These are phyloP conservation scores for Argyrosomus regius DNA, from an alignment of 2,797 vertebrate species.

Conservation along the genomic window DNA sequence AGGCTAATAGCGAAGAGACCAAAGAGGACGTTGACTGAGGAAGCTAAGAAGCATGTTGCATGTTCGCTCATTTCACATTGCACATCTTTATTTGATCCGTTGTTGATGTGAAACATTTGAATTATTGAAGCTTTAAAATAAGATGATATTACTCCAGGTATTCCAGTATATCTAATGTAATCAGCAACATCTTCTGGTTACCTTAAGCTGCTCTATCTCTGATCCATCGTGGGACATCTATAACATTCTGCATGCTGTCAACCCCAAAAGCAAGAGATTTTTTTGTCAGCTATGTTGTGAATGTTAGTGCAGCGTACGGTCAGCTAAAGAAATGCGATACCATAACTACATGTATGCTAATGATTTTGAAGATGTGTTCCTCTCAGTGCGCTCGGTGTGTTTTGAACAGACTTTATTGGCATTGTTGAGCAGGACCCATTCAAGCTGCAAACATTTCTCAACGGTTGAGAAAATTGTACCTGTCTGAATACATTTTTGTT, in stretches of 20 bases:
- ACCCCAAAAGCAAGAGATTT: neutral
- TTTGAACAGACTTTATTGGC: neutral
- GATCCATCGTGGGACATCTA: neutral
- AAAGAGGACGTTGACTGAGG: no score
- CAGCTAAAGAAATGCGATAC: neutral
- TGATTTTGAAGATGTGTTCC: neutral
- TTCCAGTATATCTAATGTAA: neutral
- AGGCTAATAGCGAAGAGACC: no score
- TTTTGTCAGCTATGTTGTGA: neutral
- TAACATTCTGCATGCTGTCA: neutral
- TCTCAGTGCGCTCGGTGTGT: neutral
- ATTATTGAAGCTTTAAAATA: neutral
- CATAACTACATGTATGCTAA: neutral
- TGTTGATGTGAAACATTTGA: neutral
- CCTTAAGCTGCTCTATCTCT: neutral
- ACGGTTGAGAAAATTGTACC: neutral
- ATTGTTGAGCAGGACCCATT: neutral
- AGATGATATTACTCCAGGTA: neutral
- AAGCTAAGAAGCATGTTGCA: neutral
- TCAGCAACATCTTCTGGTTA: neutral
- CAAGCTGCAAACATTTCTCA: neutral
- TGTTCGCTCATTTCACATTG: neutral
- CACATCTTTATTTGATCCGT: neutral
- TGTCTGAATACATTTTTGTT: neutral
- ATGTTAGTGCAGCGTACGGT: neutral